These are phyloP conservation scores for Zophobas atratus DNA, from an alignment of 1,140 invertebrate species.

Conservation along the genomic window DNA sequence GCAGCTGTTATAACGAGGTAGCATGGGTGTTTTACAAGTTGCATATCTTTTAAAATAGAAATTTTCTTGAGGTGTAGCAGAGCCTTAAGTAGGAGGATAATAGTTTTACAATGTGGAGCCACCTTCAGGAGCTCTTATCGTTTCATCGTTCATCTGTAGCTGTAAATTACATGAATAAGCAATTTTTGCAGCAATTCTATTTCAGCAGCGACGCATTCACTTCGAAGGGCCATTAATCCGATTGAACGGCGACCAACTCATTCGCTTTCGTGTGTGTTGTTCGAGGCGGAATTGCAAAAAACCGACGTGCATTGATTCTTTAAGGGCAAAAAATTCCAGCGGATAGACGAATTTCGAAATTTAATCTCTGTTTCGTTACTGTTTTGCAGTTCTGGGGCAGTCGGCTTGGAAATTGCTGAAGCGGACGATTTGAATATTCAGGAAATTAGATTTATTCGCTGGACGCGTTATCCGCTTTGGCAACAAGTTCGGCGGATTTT, in stretches of 20 bases:
- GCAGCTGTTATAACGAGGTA: too few relatives aligned
- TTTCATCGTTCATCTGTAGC: conserved; percentile 4
- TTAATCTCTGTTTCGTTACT: conserved; percentile 21
- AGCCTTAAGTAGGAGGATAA: too few relatives aligned
- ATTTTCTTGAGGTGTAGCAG: too few relatives aligned
- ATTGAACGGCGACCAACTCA: conserved; percentile 4
- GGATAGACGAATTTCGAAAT: conserved; percentile 14
- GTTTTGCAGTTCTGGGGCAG: conserved; percentile 11
- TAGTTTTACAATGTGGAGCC: too few relatives aligned
- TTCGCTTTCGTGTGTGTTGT: not conserved
- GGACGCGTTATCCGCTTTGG: conserved; percentile 29
- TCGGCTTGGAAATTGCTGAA: conserved; percentile 29
- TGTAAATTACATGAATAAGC: conserved; percentile 40
- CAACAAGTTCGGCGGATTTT: conserved; percentile 25
- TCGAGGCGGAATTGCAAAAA: conserved; percentile 1
- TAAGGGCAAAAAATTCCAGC: conserved; percentile 12
- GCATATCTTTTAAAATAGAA: too few relatives aligned
- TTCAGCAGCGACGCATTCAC: conserved; percentile 5
- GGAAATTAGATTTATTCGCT: conserved; percentile 28
- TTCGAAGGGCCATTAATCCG: conserved; percentile 27
- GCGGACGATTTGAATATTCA: conserved; percentile 31
- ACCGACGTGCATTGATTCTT: conserved; percentile 7
- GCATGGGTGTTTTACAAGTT: too few relatives aligned
- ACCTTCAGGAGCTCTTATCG: not conserved
- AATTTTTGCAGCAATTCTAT: conserved; percentile 26